Base-by-base conservation (phyloP, 2,797 vertebrate species). In the Hozukius guyotensis region DNA sequence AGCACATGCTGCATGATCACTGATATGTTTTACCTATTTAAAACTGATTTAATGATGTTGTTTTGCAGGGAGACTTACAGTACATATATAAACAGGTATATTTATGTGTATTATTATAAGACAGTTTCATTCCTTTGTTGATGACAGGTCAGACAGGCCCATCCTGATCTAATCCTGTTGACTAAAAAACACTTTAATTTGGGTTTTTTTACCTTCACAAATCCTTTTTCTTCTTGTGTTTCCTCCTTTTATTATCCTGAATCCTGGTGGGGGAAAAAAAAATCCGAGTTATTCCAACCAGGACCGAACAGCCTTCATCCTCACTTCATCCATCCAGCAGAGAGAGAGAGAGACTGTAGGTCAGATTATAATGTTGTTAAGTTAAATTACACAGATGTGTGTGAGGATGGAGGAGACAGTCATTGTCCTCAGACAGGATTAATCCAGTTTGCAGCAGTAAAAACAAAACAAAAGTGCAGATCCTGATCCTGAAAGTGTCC, bases 111-210 rank as follows among this genome's bases (percentile, higher is more conserved):
- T 27, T 5, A 56, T 12, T 8, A 32, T 24, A 1, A 67, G 25
- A 67, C 75, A 75, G 78, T 36, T 81, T 74, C 27, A 62, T 81
- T 79, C 79, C 91, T 93, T 93, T 93, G 92, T 93, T 90, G 84
- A 32, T 90, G 88, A 89, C 91, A 93, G 91, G 83, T 89, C 90
- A 87, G 89, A 83, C 80, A 83, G 92, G 91, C 91, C 90, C 92
- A 87, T 89, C 85, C 87, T 81, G 18, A 63, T 87, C 69, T 72
- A 75, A 87, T 84, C 80, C 87, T 24, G 64, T 78, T 67, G 24
- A 89, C 85, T 89, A 91, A 89, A 74, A 74, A 81, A 71, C 67
- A 59, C 24, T 60, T 78, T 56, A 1, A 55, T 68, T 42, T 72
- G 4, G 7, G 53, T 4, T 16, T 72, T 92, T 93, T 92, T 93